A percentile compares a stretch with the other conserved stretches of the same genome.
Conservation (phyloP, 1,140 invertebrate species). For the Sycophaga agraensis region DNA sequence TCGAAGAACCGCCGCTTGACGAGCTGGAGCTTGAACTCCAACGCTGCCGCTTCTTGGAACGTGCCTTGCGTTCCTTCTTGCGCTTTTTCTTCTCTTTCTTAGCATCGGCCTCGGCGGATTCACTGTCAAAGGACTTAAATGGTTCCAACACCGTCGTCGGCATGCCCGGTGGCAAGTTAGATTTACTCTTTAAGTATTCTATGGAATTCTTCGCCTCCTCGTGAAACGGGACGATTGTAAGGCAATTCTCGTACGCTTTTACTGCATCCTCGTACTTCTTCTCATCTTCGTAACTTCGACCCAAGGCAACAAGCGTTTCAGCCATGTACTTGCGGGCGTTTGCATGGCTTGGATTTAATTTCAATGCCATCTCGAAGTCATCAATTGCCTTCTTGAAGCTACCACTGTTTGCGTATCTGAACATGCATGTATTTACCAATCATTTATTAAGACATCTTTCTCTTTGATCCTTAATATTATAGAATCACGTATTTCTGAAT, state of each 20-base stretch:
- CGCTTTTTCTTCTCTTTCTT: constrained; percentile 76
- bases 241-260: constrained; percentile 79
- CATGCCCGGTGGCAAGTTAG: constrained; percentile 12
- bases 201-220: constrained; percentile 81
- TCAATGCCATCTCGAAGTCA: constrained; percentile 89
- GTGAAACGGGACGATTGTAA: constrained; percentile 78
- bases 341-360: constrained; percentile 84
- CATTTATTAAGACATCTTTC: not conserved
- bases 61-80: constrained; percentile 69
- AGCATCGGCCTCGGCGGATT: constrained; percentile 48
- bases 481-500: too few relatives aligned
- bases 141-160: constrained; percentile 45
- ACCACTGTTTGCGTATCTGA: constrained; percentile 86
- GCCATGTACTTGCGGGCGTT: constrained; percentile 94
- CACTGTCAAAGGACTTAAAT: constrained; percentile 51
- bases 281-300: constrained; percentile 80
- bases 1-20: constrained; percentile 55
- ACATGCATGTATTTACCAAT: constrained; percentile 1
- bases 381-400: constrained; percentile 91
- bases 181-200: constrained; percentile 72
- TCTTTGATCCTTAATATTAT: too few relatives aligned
- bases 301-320: constrained; percentile 85
- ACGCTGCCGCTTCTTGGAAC: constrained; percentile 68
- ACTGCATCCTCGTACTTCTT: constrained; percentile 83
- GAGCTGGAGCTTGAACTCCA: constrained; percentile 60